Percentiles rank a stretch among this genome's conserved stretches.
These are phyloP conservation scores for Pseudocheirus occidentalis DNA, from an alignment of 2,797 vertebrate species.

Conservation along the genomic window DNA sequence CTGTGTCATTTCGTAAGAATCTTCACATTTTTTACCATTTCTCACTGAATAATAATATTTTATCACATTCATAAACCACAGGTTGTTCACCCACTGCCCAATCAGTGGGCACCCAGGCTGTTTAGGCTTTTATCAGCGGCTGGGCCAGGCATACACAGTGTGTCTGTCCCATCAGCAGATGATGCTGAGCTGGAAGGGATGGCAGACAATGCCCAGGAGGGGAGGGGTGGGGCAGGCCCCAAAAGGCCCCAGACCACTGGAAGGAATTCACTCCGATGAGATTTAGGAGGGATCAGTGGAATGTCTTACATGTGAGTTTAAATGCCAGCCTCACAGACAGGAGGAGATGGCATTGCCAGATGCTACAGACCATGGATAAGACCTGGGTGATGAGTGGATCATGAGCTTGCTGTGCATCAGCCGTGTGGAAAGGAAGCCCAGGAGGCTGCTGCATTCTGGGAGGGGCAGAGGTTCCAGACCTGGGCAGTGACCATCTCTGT, in stretches of 20 bases:
- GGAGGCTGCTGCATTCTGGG: background rate
- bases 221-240: background rate
- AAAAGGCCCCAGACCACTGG: background rate
- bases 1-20: background rate
- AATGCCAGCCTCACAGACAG: background rate
- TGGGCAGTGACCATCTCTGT: too few species aligned
- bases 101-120: background rate
- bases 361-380: background rate
- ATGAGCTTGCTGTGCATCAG: background rate
- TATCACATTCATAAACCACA: background rate
- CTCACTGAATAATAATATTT: background rate
- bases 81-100: background rate
- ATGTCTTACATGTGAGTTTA: background rate
- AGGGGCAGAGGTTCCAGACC: background rate
- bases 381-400: background rate
- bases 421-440: background rate
- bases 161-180: too few species aligned
- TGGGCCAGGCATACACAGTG: background rate
- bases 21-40: background rate
- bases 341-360: background rate
- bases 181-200: background rate
- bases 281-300: background rate
- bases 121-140: background rate
- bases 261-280: background rate
- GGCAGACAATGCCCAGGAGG: background rate